Evolutionary conservation across 2,113 vertebrate genomes (phyloP), one percentile per base, ranked within the genome.

Genomic region (Centropus unirufus): DNA sequence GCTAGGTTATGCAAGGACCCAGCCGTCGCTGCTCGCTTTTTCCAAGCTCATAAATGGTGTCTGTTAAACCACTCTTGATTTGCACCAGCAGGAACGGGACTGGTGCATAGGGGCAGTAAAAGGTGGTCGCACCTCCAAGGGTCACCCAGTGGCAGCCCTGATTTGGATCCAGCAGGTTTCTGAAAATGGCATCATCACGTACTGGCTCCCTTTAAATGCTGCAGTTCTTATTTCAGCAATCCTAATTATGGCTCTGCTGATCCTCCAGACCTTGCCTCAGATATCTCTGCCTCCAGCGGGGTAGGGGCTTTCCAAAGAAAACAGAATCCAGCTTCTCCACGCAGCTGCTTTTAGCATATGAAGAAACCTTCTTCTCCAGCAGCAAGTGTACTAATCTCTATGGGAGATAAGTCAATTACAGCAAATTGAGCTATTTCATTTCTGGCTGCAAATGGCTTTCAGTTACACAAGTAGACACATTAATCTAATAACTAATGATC

Each of bases 401-500:
- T 98, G 98, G 98, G 98, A 98, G 97, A 98, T 97, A 97, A 98
- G 98, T 98, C 98, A 98, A 98, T 98, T 98, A 98, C 96, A 97
- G 98, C 97, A 98, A 98, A 98, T 98, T 98, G 98, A 98, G 98
- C 98, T 98, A 98, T 98, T 98, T 98, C 97, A 98, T 98, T 98
- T 98, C 97, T 76, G 96, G 91, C 97, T 98, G 97, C 97, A 98
- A 98, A 98, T 98, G 97, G 97, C 97, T 98, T 98, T 98, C 97
- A 98, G 98, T 98, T 98, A 98, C 97, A 98, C 97, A 97, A 98
- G 97, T 97, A 98, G 98, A 97, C 97, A 97, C 97, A 98, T 98
- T 98, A 98, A 98, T 98, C 98, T 98, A 98, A 98, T 98, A 98
- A 98, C 98, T 98, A 98, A 98, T 98, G 98, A 98, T 98, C 98